Conservation (phyloP, 2,113 vertebrate genomes). For the Crotophaga sulcirostris region DNA sequence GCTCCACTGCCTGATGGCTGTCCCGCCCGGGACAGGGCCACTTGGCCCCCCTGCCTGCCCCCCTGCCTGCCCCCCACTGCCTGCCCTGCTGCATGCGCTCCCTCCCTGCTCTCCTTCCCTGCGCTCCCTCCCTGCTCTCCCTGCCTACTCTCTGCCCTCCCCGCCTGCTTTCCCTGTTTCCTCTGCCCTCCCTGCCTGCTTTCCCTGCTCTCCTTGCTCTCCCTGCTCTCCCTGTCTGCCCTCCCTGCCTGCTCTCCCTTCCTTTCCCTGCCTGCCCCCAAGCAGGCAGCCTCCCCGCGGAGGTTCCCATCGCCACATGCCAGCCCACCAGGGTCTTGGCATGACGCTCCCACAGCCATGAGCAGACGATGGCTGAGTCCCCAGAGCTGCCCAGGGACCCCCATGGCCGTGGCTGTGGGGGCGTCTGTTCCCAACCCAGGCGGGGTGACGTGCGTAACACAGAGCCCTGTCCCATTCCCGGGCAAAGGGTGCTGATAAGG, state of each 20-base stretch:
- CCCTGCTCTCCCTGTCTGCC: too few species aligned
- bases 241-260: too few species aligned
- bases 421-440: not conserved
- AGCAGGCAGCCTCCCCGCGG: not conserved
- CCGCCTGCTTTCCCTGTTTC: too few species aligned
- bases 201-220: too few species aligned
- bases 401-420: not conserved
- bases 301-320: accelerated
- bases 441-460: not conserved
- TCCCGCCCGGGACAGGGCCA: not conserved
- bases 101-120: not conserved
- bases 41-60: not conserved
- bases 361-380: not conserved
- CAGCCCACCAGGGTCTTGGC: not conserved
- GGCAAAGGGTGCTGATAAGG: conserved; percentile 51
- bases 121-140: not conserved
- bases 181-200: too few species aligned
- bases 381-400: not conserved
- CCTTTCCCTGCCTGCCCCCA: too few species aligned
- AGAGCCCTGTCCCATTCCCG: not conserved
- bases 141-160: too few species aligned
- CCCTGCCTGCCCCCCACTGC: not conserved
- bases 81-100: not conserved
- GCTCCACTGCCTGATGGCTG: not conserved
- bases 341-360: accelerated